These are phyloP conservation scores for Sphaerophoria taeniata DNA, from an alignment of 2,888 invertebrate genomes.

Conservation along the genomic window DNA sequence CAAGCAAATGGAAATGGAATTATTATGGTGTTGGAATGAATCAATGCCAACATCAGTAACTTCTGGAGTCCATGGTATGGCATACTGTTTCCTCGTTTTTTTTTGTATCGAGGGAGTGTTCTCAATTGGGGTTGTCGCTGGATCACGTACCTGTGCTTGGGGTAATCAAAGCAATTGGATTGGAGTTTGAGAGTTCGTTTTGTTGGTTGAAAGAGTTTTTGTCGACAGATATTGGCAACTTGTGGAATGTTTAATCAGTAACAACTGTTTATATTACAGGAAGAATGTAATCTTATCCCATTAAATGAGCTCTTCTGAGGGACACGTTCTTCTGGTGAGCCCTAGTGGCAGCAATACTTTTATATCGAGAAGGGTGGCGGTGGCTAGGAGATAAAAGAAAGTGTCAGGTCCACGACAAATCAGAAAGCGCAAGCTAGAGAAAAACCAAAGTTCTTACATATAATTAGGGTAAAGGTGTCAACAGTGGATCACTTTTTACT, in stretches of 20 bases:
- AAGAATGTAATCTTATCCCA: background rate
- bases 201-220: background rate
- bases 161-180: conserved; percentile 48
- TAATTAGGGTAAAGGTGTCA: no score
- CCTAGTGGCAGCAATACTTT: no score
- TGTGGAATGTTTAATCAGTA: background rate
- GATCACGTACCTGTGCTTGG: conserved; percentile 28
- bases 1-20: conserved; percentile 66
- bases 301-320: no score
- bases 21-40: conserved; percentile 70
- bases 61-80: conserved; percentile 35
- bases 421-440: no score
- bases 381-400: no score
- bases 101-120: background rate
- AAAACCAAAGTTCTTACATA: no score
- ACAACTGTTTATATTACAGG: background rate
- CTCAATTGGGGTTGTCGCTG: background rate
- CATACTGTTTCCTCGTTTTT: conserved; percentile 42
- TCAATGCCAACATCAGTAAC: conserved; percentile 33
- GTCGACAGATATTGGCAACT: background rate
- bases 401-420: no score
- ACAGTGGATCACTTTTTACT: no score
- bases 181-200: conserved; percentile 50
- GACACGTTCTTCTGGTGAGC: no score
- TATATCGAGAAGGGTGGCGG: no score